Percentiles rank a stretch among this genome's conserved stretches.
These are phyloP conservation scores for Limnodromus scolopaceus DNA, from an alignment of 2,797 vertebrate species.

Conservation along the genomic window DNA sequence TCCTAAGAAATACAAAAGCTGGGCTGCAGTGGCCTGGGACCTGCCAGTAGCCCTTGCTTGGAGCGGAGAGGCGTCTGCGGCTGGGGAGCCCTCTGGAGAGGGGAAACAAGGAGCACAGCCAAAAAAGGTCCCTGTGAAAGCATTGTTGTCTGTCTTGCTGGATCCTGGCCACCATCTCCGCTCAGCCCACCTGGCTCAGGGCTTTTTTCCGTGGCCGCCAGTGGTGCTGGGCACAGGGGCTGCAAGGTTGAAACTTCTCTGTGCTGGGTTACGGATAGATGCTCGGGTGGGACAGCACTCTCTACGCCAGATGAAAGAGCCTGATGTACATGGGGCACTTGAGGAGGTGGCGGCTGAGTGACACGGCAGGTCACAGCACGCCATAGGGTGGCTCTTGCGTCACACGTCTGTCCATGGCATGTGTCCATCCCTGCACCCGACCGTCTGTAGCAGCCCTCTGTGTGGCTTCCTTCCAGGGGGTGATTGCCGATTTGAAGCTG, in stretches of 20 bases:
- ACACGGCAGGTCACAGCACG: accelerated
- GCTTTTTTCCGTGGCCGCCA: not conserved
- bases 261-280: not conserved
- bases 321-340: accelerated
- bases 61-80: not conserved
- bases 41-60: not conserved
- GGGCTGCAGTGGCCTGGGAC: not conserved
- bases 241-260: not conserved
- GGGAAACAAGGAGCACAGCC: not conserved
- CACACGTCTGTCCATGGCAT: not conserved
- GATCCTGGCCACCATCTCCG: not conserved
- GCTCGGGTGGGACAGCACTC: not conserved
- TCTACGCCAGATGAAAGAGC: not conserved
- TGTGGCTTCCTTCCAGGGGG: conserved; percentile 78
- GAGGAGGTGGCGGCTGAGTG: accelerated
- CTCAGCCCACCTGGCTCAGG: not conserved
- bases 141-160: not conserved
- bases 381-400: accelerated
- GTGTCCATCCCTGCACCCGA: accelerated
- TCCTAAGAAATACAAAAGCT: not conserved
- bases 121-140: not conserved
- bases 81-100: not conserved
- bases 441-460: accelerated
- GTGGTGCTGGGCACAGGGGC: not conserved
- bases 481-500: conserved; percentile 88